These are phyloP conservation scores for Myotis vivesi DNA, from an alignment of 2,797 vertebrate species.

Conservation along the genomic window DNA sequence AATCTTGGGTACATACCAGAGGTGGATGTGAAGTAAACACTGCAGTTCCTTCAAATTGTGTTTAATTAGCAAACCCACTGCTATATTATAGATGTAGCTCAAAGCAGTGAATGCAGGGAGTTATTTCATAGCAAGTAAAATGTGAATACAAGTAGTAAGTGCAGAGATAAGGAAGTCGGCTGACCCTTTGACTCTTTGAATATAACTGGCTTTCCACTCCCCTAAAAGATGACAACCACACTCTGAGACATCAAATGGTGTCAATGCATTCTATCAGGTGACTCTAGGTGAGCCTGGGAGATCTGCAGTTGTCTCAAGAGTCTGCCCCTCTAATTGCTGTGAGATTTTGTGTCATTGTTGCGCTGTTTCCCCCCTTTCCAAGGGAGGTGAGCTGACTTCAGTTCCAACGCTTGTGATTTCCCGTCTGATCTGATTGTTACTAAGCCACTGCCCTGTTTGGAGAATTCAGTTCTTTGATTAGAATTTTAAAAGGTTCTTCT, in stretches of 20 bases:
- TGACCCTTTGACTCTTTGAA: background rate
- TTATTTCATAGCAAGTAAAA: constrained; percentile 4
- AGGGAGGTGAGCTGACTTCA: background rate
- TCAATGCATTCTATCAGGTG: background rate
- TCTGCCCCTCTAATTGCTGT: background rate
- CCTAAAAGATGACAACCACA: background rate
- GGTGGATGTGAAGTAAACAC: background rate
- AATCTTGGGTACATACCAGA: background rate
- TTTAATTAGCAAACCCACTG: background rate
- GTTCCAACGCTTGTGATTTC: background rate
- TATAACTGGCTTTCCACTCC: background rate
- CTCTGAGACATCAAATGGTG: background rate
- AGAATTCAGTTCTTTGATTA: constrained; percentile 42
- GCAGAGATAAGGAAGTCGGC: background rate
- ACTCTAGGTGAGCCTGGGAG: background rate
- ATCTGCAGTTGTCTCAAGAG: background rate
- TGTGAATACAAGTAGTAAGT: background rate
- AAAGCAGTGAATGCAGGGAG: background rate
- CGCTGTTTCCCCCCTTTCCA: background rate
- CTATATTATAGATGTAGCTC: background rate
- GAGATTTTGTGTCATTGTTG: background rate
- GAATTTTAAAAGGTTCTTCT: constrained; percentile 36
- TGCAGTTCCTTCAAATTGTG: background rate
- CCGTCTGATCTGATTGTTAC: background rate
- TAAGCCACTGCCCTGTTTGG: constrained; percentile 29